Conservation (phyloP, 2,797 vertebrate species). For the Phoxinus dragarum region DNA sequence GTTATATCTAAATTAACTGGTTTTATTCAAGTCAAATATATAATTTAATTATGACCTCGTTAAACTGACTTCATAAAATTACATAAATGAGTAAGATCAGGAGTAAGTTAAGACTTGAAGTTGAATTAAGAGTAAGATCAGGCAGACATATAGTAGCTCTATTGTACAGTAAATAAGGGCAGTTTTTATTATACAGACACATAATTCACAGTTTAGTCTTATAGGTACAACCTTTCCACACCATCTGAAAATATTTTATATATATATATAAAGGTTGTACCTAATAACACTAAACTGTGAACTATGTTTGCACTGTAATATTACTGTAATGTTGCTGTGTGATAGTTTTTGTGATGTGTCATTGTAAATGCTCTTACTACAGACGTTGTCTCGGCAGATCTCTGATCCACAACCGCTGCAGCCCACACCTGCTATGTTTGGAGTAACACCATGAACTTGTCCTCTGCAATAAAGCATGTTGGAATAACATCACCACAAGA, state of each 20-base stretch:
- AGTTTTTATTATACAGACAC: too few species aligned
- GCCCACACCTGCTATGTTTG: slow-evolving; percentile 55
- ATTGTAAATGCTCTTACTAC: slow-evolving; percentile 55
- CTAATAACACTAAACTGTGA: background rate
- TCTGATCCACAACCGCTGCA: slow-evolving; percentile 59
- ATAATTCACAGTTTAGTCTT: too few species aligned
- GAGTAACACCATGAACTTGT: slow-evolving; percentile 55
- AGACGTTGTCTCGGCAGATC: slow-evolving; percentile 56
- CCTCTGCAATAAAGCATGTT: slow-evolving; percentile 52
- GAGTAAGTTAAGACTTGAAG: too few species aligned
- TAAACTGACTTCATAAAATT: background rate
- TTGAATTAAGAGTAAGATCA: background rate
- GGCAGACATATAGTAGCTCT: background rate
- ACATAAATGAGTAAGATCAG: background rate
- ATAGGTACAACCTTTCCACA: too few species aligned
- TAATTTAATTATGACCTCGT: background rate
- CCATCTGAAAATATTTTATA: too few species aligned
- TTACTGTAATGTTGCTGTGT: background rate
- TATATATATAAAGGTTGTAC: background rate
- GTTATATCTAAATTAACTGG: background rate
- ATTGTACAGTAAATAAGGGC: too few species aligned
- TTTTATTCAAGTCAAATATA: background rate
- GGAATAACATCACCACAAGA: background rate
- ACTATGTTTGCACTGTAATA: background rate
- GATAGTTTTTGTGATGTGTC: background rate